Base-by-base conservation (phyloP, 2,113 vertebrate species). In the Macquaria ambigua region DNA sequence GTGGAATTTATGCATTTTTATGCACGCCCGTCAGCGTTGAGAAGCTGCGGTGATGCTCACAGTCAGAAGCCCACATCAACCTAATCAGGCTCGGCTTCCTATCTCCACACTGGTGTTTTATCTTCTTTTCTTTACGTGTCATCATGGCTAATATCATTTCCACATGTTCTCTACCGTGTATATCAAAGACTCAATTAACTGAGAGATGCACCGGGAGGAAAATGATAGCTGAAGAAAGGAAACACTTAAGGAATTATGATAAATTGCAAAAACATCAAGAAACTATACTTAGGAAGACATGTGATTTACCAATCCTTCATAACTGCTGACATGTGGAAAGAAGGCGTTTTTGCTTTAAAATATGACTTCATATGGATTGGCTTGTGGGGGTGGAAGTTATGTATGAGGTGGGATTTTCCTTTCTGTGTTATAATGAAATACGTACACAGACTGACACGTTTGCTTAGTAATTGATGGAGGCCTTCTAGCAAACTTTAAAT, bases 181-280 rank as follows among this genome's bases (percentile, higher is more conserved):
- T 89, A 87, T 90, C 81, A 90, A 85, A 87, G 85, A 79, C 83
- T 89, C 78, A 87, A 84, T 87, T 85, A 87, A 75, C 52, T 43
- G 43, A n/a, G 16, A 31, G 21, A 31, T 50, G 16, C 4, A 21
- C 15, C 16, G 5, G n/a, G 46, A 53, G 21, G 34, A 23, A 70
- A 76, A 70, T 56, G 39, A 76, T n/a, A 68, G 61, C 68, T 43
- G n/a, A 21, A 77, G 71, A 80, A 46, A 46, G 28, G 39, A 90
- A 82, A 78, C 46, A 79, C 8, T 12, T 37, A 20, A 68, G 18
- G 58, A 87, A 84, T 58, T 2, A 73, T 78, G 59, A 89, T 71
- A 31, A 59, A 88, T 72, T 23, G 48, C 18, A 66, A 43, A 37
- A 77, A 37, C 55, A 53, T 87, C 5, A 58, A 62, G 18, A 69